phyloP scores from a whole-genome alignment of 2,797 vertebrate genomes.

The Periparus ater region DNA sequence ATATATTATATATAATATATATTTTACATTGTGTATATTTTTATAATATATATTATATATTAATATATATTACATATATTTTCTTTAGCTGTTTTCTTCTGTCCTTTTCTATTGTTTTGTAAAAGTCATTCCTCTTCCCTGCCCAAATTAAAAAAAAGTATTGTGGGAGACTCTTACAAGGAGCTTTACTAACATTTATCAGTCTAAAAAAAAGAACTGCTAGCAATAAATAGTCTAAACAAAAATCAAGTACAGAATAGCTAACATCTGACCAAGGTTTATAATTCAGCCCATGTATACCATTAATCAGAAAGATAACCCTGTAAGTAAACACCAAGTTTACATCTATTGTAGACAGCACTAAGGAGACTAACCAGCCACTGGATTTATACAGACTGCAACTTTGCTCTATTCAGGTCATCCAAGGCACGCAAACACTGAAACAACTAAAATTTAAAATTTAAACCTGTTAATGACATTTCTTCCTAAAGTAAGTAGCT shows the following conservation, averaged over 20 bases:
- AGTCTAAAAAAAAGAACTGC: background rate
- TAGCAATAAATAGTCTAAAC: background rate
- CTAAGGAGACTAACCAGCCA: background rate
- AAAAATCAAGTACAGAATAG: background rate
- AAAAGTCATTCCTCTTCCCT: background rate
- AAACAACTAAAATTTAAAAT: background rate
- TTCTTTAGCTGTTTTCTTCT: background rate
- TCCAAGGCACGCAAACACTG: background rate
- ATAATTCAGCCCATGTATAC: background rate
- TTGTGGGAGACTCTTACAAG: background rate
- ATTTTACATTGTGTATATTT: no score
- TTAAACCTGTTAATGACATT: background rate
- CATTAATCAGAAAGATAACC: background rate
- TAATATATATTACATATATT: background rate
- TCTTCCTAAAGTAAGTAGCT: background rate
- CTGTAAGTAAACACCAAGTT: background rate
- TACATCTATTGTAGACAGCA: background rate
- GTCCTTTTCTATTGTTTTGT: background rate
- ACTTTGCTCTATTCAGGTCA: background rate
- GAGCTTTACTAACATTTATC: background rate
- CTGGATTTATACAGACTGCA: background rate
- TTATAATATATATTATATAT: no score
- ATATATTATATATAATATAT: no score
- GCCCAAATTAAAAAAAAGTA: background rate
- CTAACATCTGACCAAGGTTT: background rate